These are phyloP conservation scores for Phalera bucephala DNA, from an alignment of 2,888 invertebrate genomes.

Conservation along the genomic window DNA sequence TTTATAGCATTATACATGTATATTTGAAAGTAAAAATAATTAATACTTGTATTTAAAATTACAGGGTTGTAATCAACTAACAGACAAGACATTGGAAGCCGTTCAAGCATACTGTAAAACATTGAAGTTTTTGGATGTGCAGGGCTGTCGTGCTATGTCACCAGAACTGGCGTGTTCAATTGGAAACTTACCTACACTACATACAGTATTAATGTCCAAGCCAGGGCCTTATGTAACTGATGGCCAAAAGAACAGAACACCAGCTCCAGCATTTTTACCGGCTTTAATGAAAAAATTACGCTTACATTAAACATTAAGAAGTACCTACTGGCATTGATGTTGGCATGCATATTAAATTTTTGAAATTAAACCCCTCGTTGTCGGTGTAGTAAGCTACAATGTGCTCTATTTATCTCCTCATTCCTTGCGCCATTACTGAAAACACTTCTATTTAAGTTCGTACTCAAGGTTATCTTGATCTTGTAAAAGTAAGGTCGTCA, in stretches of 20 bases:
- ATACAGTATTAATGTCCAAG: slow-evolving; percentile 73
- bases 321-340: too few species aligned
- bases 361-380: too few species aligned
- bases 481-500: not conserved
- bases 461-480: slow-evolving; percentile 9
- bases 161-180: slow-evolving; percentile 69
- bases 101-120: slow-evolving; percentile 74
- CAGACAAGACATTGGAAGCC: slow-evolving; percentile 80
- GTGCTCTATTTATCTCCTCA: too few species aligned
- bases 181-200: slow-evolving; percentile 61
- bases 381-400: too few species aligned
- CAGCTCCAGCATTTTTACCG: slow-evolving; percentile 67
- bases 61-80: slow-evolving; percentile 84
- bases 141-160: slow-evolving; percentile 76
- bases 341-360: too few species aligned
- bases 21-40: not conserved
- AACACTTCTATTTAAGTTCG: not conserved
- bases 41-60: slow-evolving; percentile 34
- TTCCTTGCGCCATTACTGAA: too few species aligned
- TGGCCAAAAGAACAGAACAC: slow-evolving; percentile 59
- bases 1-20: too few species aligned
- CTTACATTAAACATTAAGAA: slow-evolving; percentile 58
- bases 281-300: slow-evolving; percentile 66
- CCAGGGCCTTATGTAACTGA: slow-evolving; percentile 72
- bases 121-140: slow-evolving; percentile 83